phyloP scores from a whole-genome alignment of 2,888 invertebrate genomes.

The Phalangium opilio region DNA sequence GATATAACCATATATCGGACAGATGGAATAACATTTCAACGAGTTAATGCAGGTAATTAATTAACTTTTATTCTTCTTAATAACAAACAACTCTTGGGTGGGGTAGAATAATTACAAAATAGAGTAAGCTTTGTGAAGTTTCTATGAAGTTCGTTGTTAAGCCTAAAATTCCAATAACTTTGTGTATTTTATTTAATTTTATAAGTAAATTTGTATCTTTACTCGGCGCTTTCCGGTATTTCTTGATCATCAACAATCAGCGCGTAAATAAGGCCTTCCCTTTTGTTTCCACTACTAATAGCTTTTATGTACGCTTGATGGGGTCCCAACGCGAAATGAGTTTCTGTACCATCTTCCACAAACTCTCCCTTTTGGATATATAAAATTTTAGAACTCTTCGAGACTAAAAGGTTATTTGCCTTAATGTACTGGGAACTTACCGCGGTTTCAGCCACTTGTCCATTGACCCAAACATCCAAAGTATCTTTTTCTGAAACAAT shows the following conservation, averaged over 20 bases:
- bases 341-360: conserved; percentile 69
- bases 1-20: no score
- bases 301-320: conserved; percentile 35
- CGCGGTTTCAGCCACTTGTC: conserved; percentile 46
- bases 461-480: conserved; percentile 60
- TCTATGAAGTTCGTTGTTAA: no score
- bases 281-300: conserved; percentile 40
- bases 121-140: no score
- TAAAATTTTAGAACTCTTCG: conserved; percentile 9
- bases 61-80: no score
- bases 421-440: conserved; percentile 34
- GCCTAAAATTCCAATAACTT: no score
- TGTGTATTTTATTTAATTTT: no score
- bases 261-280: conserved; percentile 44
- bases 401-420: background rate
- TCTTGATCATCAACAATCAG: conserved; percentile 38
- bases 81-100: no score
- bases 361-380: conserved; percentile 64
- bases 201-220: background rate
- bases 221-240: conserved; percentile 22
- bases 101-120: no score
- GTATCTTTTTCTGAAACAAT: conserved; percentile 51
- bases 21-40: no score
- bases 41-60: no score
- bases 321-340: conserved; percentile 47